Base-by-base conservation (phyloP, 2,797 vertebrate species). In the Takifugu rubripes region DNA sequence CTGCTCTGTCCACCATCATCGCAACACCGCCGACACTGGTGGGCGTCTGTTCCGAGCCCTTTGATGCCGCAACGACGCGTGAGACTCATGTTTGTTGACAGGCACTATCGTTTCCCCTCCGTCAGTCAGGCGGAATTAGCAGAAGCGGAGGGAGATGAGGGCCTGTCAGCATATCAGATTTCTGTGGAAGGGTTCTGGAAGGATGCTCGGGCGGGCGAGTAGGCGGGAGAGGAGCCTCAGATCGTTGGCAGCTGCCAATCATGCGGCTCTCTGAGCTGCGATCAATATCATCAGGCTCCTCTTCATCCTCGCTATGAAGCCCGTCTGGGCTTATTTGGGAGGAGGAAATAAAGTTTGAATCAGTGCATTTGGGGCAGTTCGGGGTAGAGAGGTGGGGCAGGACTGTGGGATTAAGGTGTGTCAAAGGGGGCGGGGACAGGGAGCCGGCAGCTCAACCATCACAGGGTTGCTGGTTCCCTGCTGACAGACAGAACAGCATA, bases 401-500 rank as follows among this genome's bases (percentile, higher is more conserved):
- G 66, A 64, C 74, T 75, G 67, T 6, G 61, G 71, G 67, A 83
- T 69, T 66, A 75, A 87, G 87, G 84, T 86, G 84, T 87, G 85
- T 89, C 85, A 82, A 21, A 5, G 66, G 71, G 63, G 78, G 77
- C 31, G 75, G 79, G 70, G 61, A 27, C 63, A 66, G 27, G 47
- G 56, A 55, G 70, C 67, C 45, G 45, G 10, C 17, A 90, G 84
- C 78, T 84, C 72, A 65, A 81, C 83, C 81, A 82, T 81, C 55
- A 52, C 77, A 84, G 77, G 70, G 68, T 71, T 84, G 76, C 75
- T 36, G 64, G 74, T 72, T 81, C 66, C 74, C 86, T 70, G 78
- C 60, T 86, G 86, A 88, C 85, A 85, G 78, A 75, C 64, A 87
- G 79, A 71, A 45, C 74, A 53, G 84, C 83, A 89, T 88, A 87